Evolutionary conservation across 2,888 invertebrate species (phyloP).

Genomic region (Tanytarsus gracilentus): DNA sequence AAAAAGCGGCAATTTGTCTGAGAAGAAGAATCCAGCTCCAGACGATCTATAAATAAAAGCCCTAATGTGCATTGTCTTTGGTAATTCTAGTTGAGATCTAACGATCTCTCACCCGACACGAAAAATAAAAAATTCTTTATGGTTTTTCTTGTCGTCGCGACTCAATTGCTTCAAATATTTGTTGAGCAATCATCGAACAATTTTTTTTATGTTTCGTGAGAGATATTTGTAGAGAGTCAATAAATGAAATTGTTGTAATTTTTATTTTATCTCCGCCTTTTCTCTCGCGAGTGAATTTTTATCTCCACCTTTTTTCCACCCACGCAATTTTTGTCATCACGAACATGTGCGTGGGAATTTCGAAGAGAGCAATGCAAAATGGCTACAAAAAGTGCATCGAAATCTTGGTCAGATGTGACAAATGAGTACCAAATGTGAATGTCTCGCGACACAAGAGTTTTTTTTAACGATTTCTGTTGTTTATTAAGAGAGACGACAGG

Average conservation of each 20-base stretch:
- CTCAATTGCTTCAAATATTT: conserved; percentile 5
- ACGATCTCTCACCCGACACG: neutral
- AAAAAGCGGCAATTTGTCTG: conserved; percentile 23
- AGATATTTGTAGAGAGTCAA: neutral
- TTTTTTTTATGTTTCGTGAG: neutral
- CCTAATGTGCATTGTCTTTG: conserved; percentile 15
- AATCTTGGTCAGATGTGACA: conserved; percentile 17
- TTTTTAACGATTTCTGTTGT: neutral
- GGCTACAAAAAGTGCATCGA: conserved; percentile 4
- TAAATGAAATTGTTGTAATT: neutral
- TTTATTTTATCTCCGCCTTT: conserved; percentile 23
- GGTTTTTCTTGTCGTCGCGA: neutral
- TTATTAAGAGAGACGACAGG: conserved; percentile 23
- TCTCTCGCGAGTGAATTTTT: conserved; percentile 3
- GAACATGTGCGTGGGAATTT: conserved; percentile 19
- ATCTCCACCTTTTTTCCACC: conserved; percentile 26
- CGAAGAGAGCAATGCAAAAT: conserved; percentile 6
- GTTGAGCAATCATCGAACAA: neutral
- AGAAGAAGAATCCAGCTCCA: neutral
- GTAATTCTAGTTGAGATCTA: conserved; percentile 25
- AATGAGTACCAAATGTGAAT: conserved; percentile 22
- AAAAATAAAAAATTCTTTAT: neutral
- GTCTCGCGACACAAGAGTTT: neutral
- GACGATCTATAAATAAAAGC: conserved; percentile 15
- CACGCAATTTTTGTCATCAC: conserved; percentile 6